Conservation (phyloP, 2,113 vertebrate species). For the Amphiprion percula region DNA sequence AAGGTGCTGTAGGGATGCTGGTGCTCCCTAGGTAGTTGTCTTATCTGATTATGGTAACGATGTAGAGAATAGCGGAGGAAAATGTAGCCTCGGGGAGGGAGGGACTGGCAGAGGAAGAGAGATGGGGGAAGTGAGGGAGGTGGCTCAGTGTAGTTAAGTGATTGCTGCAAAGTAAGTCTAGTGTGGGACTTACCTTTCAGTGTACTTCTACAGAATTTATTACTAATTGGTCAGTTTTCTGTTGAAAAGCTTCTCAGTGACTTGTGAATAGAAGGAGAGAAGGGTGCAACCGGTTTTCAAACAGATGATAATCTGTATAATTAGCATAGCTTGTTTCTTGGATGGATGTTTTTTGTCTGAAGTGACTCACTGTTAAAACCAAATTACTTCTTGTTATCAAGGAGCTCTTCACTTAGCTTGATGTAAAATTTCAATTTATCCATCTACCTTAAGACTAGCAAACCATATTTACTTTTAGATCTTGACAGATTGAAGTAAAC, state of each 20-base stretch:
- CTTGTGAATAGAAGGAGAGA: background rate
- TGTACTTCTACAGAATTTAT: conserved; percentile 26
- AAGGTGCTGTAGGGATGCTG: conserved; percentile 80
- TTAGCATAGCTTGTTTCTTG: too few species aligned
- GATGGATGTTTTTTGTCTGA: too few species aligned
- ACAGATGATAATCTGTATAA: conserved; percentile 20
- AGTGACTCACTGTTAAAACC: too few species aligned
- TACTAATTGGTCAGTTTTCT: conserved; percentile 18
- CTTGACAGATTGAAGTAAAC: background rate
- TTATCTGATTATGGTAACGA: conserved; percentile 85
- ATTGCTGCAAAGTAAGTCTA: conserved; percentile 51
- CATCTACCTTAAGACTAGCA: too few species aligned
- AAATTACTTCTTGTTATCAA: too few species aligned
- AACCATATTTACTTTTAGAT: background rate
- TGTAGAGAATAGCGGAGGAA: conserved; percentile 75
- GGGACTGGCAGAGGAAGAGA: conserved; percentile 54
- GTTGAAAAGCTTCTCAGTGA: background rate
- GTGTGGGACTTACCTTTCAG: conserved; percentile 17
- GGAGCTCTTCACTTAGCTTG: too few species aligned
- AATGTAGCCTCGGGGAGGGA: conserved; percentile 73
- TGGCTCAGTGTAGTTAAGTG: conserved; percentile 59
- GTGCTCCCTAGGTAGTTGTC: conserved; percentile 84
- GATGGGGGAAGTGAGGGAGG: conserved; percentile 49
- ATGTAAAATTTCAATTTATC: too few species aligned
- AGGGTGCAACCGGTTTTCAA: background rate